Conservation (phyloP, 2,888 invertebrate genomes). For the Lamproptera curius region DNA sequence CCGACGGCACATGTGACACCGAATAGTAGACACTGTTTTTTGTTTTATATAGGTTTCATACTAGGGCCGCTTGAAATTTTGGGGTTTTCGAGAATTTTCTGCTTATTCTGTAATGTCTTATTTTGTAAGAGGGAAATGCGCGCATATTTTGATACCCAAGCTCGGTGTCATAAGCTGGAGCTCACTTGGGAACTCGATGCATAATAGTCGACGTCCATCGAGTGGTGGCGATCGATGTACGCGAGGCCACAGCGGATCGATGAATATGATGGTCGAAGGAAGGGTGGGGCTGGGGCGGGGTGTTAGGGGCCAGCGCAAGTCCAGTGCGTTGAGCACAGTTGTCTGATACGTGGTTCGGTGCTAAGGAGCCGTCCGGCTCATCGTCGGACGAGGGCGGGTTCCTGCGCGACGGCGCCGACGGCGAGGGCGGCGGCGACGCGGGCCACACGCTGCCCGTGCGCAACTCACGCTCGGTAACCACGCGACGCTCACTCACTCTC, state of each 20-base stretch:
- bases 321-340: constrained; percentile 36
- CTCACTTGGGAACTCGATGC: not conserved
- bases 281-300: not conserved
- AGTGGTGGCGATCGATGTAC: constrained; percentile 31
- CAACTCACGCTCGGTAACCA: constrained; percentile 72
- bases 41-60: too few species aligned
- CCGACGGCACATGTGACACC: constrained; percentile 25
- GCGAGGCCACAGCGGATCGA: constrained; percentile 44
- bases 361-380: constrained; percentile 72
- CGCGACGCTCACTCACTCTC: constrained; percentile 3
- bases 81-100: too few species aligned
- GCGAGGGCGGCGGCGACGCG: constrained; percentile 53
- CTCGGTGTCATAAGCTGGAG: too few species aligned
- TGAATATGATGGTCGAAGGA: not conserved
- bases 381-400: constrained; percentile 76
- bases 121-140: too few species aligned
- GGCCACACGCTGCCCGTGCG: constrained; percentile 77
- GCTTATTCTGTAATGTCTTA: too few species aligned
- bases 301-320: too few species aligned
- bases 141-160: too few species aligned
- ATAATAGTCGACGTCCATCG: not conserved
- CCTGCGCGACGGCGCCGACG: constrained; percentile 59
- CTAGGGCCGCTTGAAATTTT: too few species aligned
- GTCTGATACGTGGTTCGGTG: constrained; percentile 50
- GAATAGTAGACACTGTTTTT: not conserved